Base-by-base conservation (phyloP, 1,140 invertebrate genomes). In the Drosophila carrolli region DNA sequence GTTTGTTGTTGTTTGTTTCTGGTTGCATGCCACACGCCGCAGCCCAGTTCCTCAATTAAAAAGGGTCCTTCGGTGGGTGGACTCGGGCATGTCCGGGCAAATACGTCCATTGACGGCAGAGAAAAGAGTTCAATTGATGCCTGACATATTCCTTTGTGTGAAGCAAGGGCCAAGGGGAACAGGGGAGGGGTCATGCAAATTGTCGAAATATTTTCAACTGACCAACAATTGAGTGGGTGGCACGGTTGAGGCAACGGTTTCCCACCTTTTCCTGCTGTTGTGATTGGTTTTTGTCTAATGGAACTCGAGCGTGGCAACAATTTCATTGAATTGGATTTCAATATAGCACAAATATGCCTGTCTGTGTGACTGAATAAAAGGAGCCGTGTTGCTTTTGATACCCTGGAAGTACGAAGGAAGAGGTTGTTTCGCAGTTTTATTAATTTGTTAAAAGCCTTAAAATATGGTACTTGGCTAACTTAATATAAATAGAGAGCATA, bases 241-340 rank as follows among this genome's bases (percentile, higher is more conserved):
- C 66, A 44, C 72, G 50, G 44, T 66, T 46, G 48, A 19, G 23
- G 37, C 61, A 23, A 44, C 53, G 2, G 14, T 48, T 55, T 40
- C 32, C 40, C 43, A 50, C 60, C 82, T 81, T 68, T 86, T 70
- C 75, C 72, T 32, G 72, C 81, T 88, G 83, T 88, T 89, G 79
- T 89, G 84, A 90, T 90, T 90, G 82, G 80, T 81, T 91, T 68
- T 91, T 91, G 85, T 91, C 90, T 91, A 91, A 91, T 91, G 90
- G 85, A 91, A 91, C 83, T 84, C 85, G 81, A 90, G 85, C 80
- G 79, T 84, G 79, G 79, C 72, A 81, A 78, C 83, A 82, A 82
- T 89, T 89, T 89, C 84, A 78, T 78, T 84, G 90, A 88, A 91
- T 91, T 91, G 76, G 77, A 90, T 91, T 91, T 91, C 90, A 91